These are phyloP conservation scores for Drosophila santomea DNA, from an alignment of 1,140 invertebrate species.

Conservation along the genomic window DNA sequence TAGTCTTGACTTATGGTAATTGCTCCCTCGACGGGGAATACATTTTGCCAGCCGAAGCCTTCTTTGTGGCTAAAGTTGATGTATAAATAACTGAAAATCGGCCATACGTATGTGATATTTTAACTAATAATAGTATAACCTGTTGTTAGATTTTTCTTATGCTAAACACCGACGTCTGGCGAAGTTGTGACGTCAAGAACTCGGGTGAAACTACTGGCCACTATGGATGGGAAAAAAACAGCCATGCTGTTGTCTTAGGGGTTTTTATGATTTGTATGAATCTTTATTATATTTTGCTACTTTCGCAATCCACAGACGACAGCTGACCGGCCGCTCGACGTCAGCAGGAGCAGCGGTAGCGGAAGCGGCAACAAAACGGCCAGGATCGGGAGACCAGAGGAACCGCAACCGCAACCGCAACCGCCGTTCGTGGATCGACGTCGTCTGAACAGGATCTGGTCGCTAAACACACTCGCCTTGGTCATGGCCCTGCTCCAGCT, in stretches of 20 bases:
- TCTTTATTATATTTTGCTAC: no score
- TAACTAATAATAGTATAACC: slow-evolving; percentile 1
- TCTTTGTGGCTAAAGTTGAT: neutral
- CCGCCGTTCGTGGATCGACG: slow-evolving; percentile 18
- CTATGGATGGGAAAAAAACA: neutral
- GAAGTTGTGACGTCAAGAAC: slow-evolving; percentile 2
- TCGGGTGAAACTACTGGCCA: neutral
- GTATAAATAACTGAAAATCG: slow-evolving; percentile 1
- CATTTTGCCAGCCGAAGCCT: neutral
- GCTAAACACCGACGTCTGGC: neutral
- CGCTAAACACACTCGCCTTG: slow-evolving; percentile 39
- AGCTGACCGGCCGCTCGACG: slow-evolving; percentile 53
- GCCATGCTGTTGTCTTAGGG: no score
- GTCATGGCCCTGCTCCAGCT: slow-evolving; percentile 40
- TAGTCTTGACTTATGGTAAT: slow-evolving; percentile 43
- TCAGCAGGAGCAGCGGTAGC: slow-evolving; percentile 30
- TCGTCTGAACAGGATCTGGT: slow-evolving; percentile 9
- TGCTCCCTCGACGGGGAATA: slow-evolving; percentile 4
- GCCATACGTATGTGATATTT: neutral
- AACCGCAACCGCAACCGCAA: slow-evolving; percentile 28
- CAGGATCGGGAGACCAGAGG: slow-evolving; percentile 32
- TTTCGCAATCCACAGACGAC: slow-evolving; percentile 35
- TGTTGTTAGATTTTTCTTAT: neutral
- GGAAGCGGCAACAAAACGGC: slow-evolving; percentile 59
- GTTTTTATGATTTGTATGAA: no score